A percentile compares a stretch with the other conserved stretches of the same genome.
phyloP scores from a whole-genome alignment of 1,140 invertebrate genomes.

The Eufriesea mexicana region DNA sequence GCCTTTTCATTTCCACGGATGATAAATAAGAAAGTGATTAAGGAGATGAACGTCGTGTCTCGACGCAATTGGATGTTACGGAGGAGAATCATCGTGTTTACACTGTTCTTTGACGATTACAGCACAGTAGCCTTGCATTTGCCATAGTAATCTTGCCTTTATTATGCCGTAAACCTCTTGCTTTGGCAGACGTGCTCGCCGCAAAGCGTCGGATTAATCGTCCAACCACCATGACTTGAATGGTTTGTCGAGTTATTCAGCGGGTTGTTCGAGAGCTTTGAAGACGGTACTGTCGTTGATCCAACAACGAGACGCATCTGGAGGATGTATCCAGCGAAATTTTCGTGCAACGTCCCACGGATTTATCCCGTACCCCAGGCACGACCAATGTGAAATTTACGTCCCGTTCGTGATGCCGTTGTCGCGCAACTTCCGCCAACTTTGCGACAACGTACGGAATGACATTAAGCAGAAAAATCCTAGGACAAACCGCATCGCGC shows the following conservation, averaged over 20 bases:
- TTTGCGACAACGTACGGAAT: background rate
- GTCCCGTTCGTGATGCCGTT: background rate
- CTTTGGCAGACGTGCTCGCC: constrained; percentile 5
- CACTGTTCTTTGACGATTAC: background rate
- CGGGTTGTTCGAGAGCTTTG: too few relatives aligned
- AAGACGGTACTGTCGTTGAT: background rate
- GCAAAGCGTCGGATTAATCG: constrained; percentile 40
- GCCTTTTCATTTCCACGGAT: background rate
- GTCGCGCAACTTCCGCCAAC: background rate
- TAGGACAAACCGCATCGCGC: background rate
- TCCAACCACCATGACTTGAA: constrained; percentile 9
- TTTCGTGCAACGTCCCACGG: background rate
- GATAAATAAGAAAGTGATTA: background rate
- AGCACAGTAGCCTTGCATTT: constrained; percentile 1
- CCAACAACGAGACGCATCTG: background rate
- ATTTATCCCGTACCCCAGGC: background rate
- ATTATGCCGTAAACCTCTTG: constrained; percentile 25
- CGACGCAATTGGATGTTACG: background rate
- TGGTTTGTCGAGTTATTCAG: constrained; percentile 13
- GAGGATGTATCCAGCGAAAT: background rate
- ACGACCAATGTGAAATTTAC: background rate
- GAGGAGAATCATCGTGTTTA: background rate
- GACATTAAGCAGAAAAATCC: background rate
- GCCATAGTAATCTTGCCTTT: constrained; percentile 31
- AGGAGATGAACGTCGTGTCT: background rate